phyloP scores from a whole-genome alignment of 2,113 vertebrate species.

The Oryzias melastigma region DNA sequence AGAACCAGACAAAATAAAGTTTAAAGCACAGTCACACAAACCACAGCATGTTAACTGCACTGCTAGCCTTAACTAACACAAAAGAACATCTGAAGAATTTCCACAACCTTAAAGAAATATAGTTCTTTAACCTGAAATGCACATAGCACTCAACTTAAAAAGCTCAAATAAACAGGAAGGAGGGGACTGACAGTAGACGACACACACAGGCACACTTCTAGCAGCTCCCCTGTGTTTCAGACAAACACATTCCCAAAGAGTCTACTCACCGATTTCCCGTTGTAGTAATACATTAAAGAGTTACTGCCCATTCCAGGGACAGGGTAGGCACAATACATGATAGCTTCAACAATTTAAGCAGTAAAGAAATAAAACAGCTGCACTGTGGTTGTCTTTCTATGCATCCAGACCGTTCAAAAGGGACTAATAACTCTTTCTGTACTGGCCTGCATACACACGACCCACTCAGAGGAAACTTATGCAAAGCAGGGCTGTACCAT shows the following conservation, averaged over 20 bases:
- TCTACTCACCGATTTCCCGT: conserved; percentile 94
- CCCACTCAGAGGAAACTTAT: conserved; percentile 94
- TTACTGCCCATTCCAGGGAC: conserved; percentile 95
- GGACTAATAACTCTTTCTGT: conserved; percentile 85
- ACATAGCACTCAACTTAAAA: conserved; percentile 21
- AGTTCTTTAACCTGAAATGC: conserved; percentile 4
- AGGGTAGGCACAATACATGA: conserved; percentile 96
- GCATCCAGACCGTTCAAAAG: conserved; percentile 82
- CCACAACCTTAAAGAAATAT: conserved; percentile 4
- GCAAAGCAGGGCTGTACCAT: conserved; percentile 94
- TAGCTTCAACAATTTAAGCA: conserved; percentile 59
- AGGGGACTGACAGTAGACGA: conserved; percentile 18
- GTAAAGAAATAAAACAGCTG: conserved; percentile 55
- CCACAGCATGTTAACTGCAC: conserved; percentile 22
- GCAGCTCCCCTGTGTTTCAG: conserved; percentile 25
- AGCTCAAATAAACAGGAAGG: conserved; percentile 27
- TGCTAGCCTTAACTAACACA: conserved; percentile 61
- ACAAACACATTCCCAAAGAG: conserved; percentile 69
- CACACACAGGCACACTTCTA: conserved; percentile 37
- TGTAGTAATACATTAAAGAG: conserved; percentile 99
- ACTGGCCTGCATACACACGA: conserved; percentile 85
- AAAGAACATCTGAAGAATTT: conserved; percentile 37
- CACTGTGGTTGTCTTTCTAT: conserved; percentile 76
- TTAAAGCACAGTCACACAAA: too few species aligned
- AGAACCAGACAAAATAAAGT: too few species aligned